Percentiles rank a stretch among this genome's conserved stretches.
Evolutionary conservation across 2,888 invertebrate species (phyloP).

Genomic region (Venustoraphidia nigricollis): DNA sequence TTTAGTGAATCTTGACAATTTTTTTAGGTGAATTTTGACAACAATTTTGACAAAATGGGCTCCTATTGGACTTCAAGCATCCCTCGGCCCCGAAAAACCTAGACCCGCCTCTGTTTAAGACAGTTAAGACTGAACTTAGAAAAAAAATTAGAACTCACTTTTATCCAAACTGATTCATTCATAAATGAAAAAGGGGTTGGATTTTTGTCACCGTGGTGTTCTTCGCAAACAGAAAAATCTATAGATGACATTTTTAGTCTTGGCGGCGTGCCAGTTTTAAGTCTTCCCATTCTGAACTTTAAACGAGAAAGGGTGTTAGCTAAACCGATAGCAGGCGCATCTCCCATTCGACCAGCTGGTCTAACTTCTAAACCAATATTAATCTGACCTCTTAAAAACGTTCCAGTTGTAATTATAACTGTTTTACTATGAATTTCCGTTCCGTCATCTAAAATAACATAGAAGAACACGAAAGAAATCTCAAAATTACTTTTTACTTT

Average conservation of each 20-base stretch:
- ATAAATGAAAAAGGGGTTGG: slow-evolving; percentile 70
- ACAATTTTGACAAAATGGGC: no score
- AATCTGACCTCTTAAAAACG: slow-evolving; percentile 73
- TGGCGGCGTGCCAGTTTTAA: slow-evolving; percentile 83
- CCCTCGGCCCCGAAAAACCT: neutral
- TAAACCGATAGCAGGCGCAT: slow-evolving; percentile 59
- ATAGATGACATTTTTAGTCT: slow-evolving; percentile 52
- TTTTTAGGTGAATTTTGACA: no score
- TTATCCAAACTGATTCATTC: slow-evolving; percentile 60
- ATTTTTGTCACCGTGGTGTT: slow-evolving; percentile 45
- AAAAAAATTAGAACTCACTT: slow-evolving; percentile 25
- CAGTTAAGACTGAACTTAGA: no score
- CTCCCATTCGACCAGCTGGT: slow-evolving; percentile 71
- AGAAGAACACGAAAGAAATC: neutral
- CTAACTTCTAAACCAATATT: slow-evolving; percentile 59
- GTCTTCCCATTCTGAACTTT: slow-evolving; percentile 57
- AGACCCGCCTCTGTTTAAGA: no score
- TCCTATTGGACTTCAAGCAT: no score
- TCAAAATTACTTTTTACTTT: no score
- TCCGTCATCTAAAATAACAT: slow-evolving; percentile 33
- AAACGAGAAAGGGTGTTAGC: slow-evolving; percentile 54
- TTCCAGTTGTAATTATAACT: slow-evolving; percentile 76
- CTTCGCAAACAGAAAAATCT: slow-evolving; percentile 39
- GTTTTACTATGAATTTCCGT: slow-evolving; percentile 38
- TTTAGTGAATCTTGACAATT: no score